Percentiles rank a stretch among this genome's conserved stretches.
Conservation (phyloP, 2,113 vertebrate species). For the Bambusicola thoracicus region DNA sequence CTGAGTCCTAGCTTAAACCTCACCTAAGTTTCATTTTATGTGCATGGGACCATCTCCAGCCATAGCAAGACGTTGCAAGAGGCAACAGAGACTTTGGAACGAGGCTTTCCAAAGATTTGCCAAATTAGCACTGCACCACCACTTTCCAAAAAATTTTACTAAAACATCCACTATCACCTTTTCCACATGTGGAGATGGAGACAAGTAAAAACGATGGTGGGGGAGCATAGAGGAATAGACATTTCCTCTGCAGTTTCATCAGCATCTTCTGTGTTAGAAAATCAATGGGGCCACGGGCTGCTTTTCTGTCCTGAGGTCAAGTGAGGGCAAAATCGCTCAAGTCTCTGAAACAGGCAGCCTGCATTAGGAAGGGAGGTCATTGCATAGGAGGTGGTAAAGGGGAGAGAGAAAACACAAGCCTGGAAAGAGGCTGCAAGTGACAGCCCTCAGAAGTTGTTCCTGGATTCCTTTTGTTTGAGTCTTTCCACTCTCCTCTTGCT, state of each 20-base stretch:
- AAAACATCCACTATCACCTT: neutral
- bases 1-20: neutral
- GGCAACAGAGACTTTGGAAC: neutral
- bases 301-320: neutral
- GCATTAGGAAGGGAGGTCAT: neutral
- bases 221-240: neutral
- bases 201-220: fast-evolving
- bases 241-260: neutral
- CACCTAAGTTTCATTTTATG: neutral
- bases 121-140: neutral
- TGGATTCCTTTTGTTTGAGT: neutral
- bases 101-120: neutral
- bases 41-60: neutral
- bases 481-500: neutral
- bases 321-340: neutral
- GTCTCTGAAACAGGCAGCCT: neutral
- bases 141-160: neutral
- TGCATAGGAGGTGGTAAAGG: neutral
- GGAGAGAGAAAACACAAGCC: neutral
- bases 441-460: neutral
- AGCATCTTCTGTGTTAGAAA: neutral
- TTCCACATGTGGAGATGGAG: neutral
- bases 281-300: neutral
- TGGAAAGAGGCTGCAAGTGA: neutral
- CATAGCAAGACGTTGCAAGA: neutral